Evolutionary conservation across 2,888 invertebrate genomes (phyloP).

Genomic region (Plebejus anna): DNA sequence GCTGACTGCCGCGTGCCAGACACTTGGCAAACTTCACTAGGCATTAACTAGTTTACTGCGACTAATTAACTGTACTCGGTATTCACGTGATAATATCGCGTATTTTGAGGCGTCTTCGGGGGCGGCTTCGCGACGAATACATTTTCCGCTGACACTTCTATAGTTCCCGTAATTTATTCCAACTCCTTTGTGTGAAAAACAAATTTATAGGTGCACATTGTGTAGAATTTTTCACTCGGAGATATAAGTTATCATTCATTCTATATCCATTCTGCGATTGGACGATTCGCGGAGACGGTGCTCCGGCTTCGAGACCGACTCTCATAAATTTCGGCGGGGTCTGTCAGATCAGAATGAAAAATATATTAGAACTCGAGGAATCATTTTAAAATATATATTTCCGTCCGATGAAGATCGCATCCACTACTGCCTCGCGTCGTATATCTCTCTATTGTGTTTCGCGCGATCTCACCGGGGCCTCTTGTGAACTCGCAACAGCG

Average conservation of each 20-base stretch:
- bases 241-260: constrained; percentile 24
- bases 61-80: constrained; percentile 21
- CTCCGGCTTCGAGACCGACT: constrained; percentile 18
- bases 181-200: constrained; percentile 5
- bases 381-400: constrained; percentile 11
- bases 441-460: not conserved
- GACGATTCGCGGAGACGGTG: constrained; percentile 1
- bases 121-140: not conserved
- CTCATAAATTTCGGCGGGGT: constrained; percentile 19
- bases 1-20: not conserved
- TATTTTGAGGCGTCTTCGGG: constrained; percentile 1
- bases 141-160: not conserved
- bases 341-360: constrained; percentile 28
- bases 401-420: not conserved
- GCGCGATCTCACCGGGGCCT: not conserved
- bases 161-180: not conserved
- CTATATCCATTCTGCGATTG: constrained; percentile 17
- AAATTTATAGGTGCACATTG: not conserved
- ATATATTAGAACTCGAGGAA: constrained; percentile 18
- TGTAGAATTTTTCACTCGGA: constrained; percentile 11
- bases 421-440: not conserved
- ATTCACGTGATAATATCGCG: not conserved
- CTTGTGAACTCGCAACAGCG: not conserved
- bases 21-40: constrained; percentile 1
- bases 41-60: constrained; percentile 16